Conservation (phyloP, 2,113 vertebrate genomes). For the Sphyrna mokarran region DNA sequence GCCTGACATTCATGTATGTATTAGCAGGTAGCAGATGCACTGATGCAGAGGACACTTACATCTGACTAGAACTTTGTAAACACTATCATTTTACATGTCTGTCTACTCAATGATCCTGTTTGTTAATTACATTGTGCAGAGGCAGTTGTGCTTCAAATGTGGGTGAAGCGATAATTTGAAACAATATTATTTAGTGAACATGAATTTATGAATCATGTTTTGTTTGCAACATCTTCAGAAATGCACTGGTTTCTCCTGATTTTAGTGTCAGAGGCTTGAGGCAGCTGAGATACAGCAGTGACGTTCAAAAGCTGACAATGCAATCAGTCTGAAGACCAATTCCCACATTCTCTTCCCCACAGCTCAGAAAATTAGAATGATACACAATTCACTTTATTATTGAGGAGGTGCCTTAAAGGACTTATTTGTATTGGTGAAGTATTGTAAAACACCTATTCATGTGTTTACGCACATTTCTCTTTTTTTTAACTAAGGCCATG, state of each 20-base stretch:
- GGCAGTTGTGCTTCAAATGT: background rate
- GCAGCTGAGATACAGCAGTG: too few relatives aligned
- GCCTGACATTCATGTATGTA: background rate
- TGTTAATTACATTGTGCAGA: too few relatives aligned
- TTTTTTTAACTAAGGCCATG: background rate
- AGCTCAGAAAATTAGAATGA: background rate
- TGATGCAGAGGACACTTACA: background rate
- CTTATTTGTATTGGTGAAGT: too few relatives aligned
- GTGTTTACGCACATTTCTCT: background rate
- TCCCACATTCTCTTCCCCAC: too few relatives aligned
- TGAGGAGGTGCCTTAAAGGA: background rate
- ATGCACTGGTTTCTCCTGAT: background rate
- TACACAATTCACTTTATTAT: background rate
- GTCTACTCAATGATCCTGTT: background rate
- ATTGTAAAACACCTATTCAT: background rate
- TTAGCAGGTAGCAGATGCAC: background rate
- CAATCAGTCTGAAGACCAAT: too few relatives aligned
- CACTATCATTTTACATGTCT: background rate
- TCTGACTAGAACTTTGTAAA: background rate
- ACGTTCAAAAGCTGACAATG: background rate
- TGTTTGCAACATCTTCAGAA: background rate
- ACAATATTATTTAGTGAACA: background rate
- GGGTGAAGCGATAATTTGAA: background rate
- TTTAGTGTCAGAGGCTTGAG: background rate
- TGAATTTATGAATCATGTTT: background rate